phyloP scores from a whole-genome alignment of 2,888 invertebrate genomes.

The Neocrepidodera transversa region DNA sequence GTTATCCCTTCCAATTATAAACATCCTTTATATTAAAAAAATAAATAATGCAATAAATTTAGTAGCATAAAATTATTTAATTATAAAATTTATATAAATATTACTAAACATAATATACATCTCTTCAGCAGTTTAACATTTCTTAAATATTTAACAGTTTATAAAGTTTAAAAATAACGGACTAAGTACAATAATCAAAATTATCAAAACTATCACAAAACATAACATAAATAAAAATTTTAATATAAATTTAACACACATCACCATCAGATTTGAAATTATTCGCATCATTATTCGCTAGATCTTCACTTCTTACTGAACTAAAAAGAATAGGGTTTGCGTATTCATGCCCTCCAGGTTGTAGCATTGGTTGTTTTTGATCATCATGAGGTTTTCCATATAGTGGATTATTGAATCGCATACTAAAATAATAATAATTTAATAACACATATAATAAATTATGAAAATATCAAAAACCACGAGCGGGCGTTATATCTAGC shows the following conservation, averaged over 20 bases:
- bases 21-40: no score
- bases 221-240: slow-evolving; percentile 1
- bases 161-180: no score
- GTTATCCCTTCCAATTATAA: no score
- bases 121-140: background rate
- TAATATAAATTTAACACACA: slow-evolving; percentile 10
- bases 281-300: no score
- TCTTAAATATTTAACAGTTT: background rate
- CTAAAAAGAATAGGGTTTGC: slow-evolving; percentile 48
- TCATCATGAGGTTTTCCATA: slow-evolving; percentile 48
- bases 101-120: background rate
- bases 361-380: slow-evolving; percentile 46
- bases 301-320: slow-evolving; percentile 12
- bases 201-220: slow-evolving; percentile 14
- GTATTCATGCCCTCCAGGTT: slow-evolving; percentile 56
- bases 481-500: no score
- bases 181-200: background rate
- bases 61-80: background rate
- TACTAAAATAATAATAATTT: slow-evolving; percentile 45
- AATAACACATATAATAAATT: background rate
- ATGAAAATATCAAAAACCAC: background rate
- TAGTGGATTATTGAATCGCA: slow-evolving; percentile 55
- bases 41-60: no score
- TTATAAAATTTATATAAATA: background rate
- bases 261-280: background rate